These are phyloP conservation scores for Sycobia sp. DNA, from an alignment of 1,140 invertebrate genomes.

Conservation along the genomic window DNA sequence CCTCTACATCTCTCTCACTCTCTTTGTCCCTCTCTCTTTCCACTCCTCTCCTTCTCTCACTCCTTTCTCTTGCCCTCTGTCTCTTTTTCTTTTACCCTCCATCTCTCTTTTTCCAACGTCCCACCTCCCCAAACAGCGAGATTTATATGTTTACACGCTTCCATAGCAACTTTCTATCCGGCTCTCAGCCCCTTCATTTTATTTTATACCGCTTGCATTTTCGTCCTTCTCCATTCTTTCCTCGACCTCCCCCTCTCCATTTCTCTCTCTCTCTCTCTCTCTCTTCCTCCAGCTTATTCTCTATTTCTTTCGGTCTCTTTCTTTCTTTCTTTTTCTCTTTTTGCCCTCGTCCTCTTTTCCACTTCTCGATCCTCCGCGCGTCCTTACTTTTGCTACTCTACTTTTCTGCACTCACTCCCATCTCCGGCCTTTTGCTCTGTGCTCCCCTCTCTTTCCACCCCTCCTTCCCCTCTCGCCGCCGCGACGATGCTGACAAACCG, in stretches of 20 bases:
- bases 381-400: conserved; percentile 3
- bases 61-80: too few relatives aligned
- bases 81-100: too few relatives aligned
- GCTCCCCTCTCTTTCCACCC: too few relatives aligned
- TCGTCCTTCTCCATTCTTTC: conserved; percentile 11
- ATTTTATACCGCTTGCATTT: conserved; percentile 43
- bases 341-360: too few relatives aligned
- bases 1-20: too few relatives aligned
- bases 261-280: conserved; percentile 14
- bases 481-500: conserved; percentile 37
- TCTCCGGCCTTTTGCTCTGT: not conserved
- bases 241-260: conserved; percentile 24
- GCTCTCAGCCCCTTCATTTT: conserved; percentile 48
- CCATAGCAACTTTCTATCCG: conserved; percentile 55
- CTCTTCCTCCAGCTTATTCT: conserved; percentile 8
- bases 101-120: too few relatives aligned
- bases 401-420: conserved; percentile 20
- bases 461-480: conserved; percentile 10
- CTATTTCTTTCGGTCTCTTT: too few relatives aligned
- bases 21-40: too few relatives aligned
- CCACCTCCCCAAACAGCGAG: too few relatives aligned
- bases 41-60: too few relatives aligned
- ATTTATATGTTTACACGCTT: conserved; percentile 61
- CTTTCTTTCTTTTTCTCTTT: too few relatives aligned
- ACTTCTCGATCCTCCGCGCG: too few relatives aligned